Conservation (phyloP, 2,888 invertebrate genomes). For the Herminia tarsipennalis region DNA sequence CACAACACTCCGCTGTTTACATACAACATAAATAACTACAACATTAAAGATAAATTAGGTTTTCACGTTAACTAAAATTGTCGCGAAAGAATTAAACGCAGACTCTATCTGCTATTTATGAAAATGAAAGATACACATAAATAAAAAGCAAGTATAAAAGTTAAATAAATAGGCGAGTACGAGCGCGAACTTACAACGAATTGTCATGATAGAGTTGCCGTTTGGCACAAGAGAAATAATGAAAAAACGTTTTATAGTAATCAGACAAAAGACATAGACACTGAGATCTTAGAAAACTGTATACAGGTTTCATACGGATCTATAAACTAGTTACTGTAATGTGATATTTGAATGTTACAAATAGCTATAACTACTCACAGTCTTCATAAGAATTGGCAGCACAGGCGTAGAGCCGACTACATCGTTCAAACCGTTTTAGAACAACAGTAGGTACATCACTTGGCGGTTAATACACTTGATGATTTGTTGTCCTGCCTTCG, state of each 20-base stretch:
- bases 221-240: slow-evolving; percentile 76
- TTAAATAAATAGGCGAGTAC: slow-evolving; percentile 72
- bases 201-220: slow-evolving; percentile 74
- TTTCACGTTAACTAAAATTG: slow-evolving; percentile 18
- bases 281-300: slow-evolving; percentile 82
- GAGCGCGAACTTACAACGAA: slow-evolving; percentile 57
- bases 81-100: slow-evolving; percentile 17
- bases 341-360: slow-evolving; percentile 56
- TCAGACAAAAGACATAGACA: slow-evolving; percentile 58
- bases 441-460: too few relatives aligned
- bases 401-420: too few relatives aligned
- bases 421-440: not conserved
- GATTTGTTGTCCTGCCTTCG: not conserved
- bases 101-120: slow-evolving; percentile 24
- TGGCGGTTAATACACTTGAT: not conserved
- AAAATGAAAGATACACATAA: slow-evolving; percentile 37
- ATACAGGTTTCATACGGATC: slow-evolving; percentile 65
- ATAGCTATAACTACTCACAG: slow-evolving; percentile 70
- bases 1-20: slow-evolving; percentile 48
- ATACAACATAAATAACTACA: slow-evolving; percentile 49
- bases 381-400: slow-evolving; percentile 67
- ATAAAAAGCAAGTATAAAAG: slow-evolving; percentile 42
- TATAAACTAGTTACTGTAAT: slow-evolving; percentile 55
- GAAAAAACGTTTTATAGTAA: slow-evolving; percentile 50
- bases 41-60: slow-evolving; percentile 37